phyloP scores from a whole-genome alignment of 2,888 invertebrate genomes.

The Homarus gammarus region DNA sequence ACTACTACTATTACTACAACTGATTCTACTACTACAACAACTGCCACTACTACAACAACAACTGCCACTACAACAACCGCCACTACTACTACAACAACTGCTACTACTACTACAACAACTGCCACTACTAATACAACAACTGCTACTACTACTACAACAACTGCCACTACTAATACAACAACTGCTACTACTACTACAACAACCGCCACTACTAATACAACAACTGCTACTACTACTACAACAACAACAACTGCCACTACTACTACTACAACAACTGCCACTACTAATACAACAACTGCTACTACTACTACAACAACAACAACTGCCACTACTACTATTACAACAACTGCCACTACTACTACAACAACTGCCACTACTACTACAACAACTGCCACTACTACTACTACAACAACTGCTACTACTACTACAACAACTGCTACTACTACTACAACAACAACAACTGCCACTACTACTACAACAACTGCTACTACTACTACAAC shows the following conservation, averaged over 20 bases:
- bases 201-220: too few relatives aligned
- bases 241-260: too few relatives aligned
- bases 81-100: background rate
- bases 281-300: background rate
- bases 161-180: too few relatives aligned
- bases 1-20: background rate
- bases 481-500: background rate
- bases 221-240: too few relatives aligned
- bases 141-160: too few relatives aligned
- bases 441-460: slow-evolving; percentile 22
- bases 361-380: background rate
- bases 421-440: slow-evolving; percentile 16
- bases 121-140: background rate
- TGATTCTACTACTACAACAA: background rate
- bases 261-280: too few relatives aligned
- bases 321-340: background rate
- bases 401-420: background rate
- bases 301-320: background rate
- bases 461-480: slow-evolving; percentile 8
- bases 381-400: background rate
- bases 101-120: background rate
- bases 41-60: background rate
- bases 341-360: too few relatives aligned
- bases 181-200: too few relatives aligned
- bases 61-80: background rate